Evolutionary conservation across 1,140 invertebrate species (phyloP).

Genomic region (Drosophila ficusphila): DNA sequence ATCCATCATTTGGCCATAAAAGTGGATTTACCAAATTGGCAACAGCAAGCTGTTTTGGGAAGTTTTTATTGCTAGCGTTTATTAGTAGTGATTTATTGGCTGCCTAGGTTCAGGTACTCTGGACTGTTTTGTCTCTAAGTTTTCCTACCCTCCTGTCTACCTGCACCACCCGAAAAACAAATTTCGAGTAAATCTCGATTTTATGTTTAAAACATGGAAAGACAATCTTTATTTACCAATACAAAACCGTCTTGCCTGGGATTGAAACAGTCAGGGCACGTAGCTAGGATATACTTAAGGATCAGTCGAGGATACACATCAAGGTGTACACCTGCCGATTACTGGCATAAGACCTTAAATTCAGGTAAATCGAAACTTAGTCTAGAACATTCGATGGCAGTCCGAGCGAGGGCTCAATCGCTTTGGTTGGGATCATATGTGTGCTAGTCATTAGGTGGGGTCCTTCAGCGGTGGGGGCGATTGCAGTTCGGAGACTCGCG

Average conservation of each 20-base stretch:
- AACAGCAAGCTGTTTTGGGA: too few relatives aligned
- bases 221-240: constrained; percentile 62
- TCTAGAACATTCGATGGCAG: constrained; percentile 59
- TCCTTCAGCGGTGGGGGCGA: constrained; percentile 15
- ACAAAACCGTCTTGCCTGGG: constrained; percentile 13
- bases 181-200: neutral
- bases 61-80: too few relatives aligned
- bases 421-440: constrained; percentile 40
- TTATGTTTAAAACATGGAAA: constrained; percentile 79
- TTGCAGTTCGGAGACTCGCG: neutral
- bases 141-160: neutral
- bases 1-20: too few relatives aligned
- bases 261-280: constrained; percentile 6
- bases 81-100: neutral
- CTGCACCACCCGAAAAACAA: constrained; percentile 13
- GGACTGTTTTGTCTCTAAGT: too few relatives aligned
- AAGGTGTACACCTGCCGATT: constrained; percentile 37
- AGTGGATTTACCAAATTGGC: too few relatives aligned
- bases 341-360: constrained; percentile 1
- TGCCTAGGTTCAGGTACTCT: neutral
- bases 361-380: constrained; percentile 42
- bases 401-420: constrained; percentile 43
- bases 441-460: constrained; percentile 26
- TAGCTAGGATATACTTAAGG: neutral
- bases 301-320: constrained; percentile 49